phyloP scores from a whole-genome alignment of 92 coral and sea anemone species.

The Micromussa lordhowensis region DNA sequence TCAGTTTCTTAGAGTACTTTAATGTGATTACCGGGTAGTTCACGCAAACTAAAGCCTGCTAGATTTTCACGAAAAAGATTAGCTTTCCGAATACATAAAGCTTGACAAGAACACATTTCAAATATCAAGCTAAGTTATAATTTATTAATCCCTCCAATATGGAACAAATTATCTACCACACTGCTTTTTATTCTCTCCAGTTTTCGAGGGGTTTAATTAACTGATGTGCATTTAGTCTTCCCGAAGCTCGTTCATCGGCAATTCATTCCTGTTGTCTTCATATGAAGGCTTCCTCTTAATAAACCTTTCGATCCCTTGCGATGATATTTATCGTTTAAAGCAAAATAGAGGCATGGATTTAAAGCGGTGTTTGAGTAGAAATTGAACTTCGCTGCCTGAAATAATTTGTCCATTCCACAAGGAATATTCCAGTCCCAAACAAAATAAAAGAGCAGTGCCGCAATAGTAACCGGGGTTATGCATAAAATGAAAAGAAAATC shows the following conservation, averaged over 20 bases:
- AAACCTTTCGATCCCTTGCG: background rate
- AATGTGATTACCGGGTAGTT: too few relatives aligned
- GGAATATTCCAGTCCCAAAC: slow-evolving; percentile 18
- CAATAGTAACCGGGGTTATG: background rate
- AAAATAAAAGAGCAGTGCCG: background rate
- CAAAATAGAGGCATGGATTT: slow-evolving; percentile 14
- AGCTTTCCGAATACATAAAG: too few relatives aligned
- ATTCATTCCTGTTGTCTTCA: background rate
- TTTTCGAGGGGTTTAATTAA: too few relatives aligned
- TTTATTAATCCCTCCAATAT: too few relatives aligned
- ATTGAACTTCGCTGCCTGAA: background rate
- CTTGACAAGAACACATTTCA: too few relatives aligned
- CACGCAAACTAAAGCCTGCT: too few relatives aligned
- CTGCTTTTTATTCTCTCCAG: background rate
- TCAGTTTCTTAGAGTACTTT: too few relatives aligned
- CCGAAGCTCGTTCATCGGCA: background rate
- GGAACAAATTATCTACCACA: background rate
- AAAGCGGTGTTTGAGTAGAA: slow-evolving; percentile 13
- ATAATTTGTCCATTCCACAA: slow-evolving; percentile 7
- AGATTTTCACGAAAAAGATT: too few relatives aligned
- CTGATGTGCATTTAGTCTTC: too few relatives aligned
- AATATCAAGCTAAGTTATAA: too few relatives aligned
- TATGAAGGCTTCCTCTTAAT: background rate
- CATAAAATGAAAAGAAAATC: slow-evolving; percentile 5
- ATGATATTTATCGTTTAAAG: slow-evolving; percentile 1